Conservation (phyloP, 2,888 invertebrate genomes). For the Penaeus monodon region DNA sequence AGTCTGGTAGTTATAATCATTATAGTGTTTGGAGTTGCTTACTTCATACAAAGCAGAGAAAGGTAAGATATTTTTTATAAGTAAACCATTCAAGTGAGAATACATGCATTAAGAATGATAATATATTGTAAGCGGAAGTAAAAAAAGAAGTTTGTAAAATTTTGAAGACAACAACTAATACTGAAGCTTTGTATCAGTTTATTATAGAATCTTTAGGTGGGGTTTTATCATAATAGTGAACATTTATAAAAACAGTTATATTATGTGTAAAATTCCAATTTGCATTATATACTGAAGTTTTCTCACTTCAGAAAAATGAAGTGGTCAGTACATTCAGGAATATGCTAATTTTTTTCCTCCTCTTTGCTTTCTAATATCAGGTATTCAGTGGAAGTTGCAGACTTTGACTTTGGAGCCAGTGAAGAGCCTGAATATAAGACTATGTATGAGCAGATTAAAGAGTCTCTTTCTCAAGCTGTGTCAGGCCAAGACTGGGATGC, state of each 20-base stretch:
- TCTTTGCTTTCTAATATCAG: constrained; percentile 71
- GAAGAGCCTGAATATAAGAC: constrained; percentile 89
- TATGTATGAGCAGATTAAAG: constrained; percentile 83
- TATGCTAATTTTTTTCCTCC: background rate
- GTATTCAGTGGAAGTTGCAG: constrained; percentile 87
- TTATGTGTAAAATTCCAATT: too few species aligned
- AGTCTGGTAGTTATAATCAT: constrained; percentile 84
- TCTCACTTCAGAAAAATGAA: too few species aligned
- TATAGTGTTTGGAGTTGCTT: constrained; percentile 88
- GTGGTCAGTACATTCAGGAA: background rate
- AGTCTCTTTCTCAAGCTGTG: constrained; percentile 80
- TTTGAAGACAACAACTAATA: too few species aligned
- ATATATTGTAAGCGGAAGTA: too few species aligned
- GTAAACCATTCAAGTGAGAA: background rate
- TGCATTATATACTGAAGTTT: too few species aligned
- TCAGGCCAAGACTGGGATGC: constrained; percentile 64
- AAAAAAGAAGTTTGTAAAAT: too few species aligned
- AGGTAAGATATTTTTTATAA: constrained; percentile 73
- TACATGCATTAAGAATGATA: too few species aligned
- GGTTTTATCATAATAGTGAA: too few species aligned
- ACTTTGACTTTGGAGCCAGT: constrained; percentile 88
- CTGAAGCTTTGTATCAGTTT: too few species aligned
- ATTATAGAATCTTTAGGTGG: too few species aligned
- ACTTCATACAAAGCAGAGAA: constrained; percentile 85
- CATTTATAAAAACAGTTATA: too few species aligned